Evolutionary conservation across 2,888 invertebrate genomes (phyloP).

Genomic region (Sinotaia quadrata): DNA sequence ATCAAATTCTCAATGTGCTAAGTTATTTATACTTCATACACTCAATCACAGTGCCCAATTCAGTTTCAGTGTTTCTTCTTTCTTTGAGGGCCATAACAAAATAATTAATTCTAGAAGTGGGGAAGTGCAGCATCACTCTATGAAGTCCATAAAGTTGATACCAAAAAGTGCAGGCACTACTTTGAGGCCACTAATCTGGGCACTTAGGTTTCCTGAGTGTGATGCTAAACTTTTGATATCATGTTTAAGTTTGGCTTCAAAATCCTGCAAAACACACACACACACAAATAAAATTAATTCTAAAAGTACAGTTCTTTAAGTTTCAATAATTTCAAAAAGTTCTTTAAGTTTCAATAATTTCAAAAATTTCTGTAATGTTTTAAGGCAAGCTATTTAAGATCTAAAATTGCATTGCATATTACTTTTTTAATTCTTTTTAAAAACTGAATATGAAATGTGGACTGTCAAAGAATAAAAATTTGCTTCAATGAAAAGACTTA

Average conservation of each 20-base stretch:
- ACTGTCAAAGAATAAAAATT: too few species aligned
- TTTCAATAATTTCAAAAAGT: not conserved
- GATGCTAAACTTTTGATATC: slow-evolving; percentile 55
- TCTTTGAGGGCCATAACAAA: too few species aligned
- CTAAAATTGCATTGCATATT: too few species aligned
- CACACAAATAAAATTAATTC: not conserved
- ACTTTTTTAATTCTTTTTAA: too few species aligned
- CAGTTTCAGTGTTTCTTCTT: too few species aligned
- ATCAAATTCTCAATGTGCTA: too few species aligned
- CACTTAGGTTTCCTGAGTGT: slow-evolving; percentile 53
- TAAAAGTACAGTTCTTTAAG: not conserved
- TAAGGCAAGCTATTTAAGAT: not conserved
- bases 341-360: not conserved
- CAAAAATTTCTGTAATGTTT: not conserved
- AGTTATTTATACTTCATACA: too few species aligned
- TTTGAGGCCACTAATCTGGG: slow-evolving; percentile 64
- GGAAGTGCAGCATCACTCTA: not conserved
- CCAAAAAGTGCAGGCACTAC: slow-evolving; percentile 70
- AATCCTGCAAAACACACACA: slow-evolving; percentile 52
- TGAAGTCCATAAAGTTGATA: slow-evolving; percentile 35
- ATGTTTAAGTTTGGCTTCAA: slow-evolving; percentile 58
- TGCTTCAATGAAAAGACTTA: too few species aligned
- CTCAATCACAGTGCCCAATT: too few species aligned
- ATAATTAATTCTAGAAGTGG: not conserved
- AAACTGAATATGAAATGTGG: too few species aligned